Evolutionary conservation across 2,797 vertebrate species (phyloP), one percentile per base, ranked within the genome.

Genomic region (Mormyrops attenuatus): DNA sequence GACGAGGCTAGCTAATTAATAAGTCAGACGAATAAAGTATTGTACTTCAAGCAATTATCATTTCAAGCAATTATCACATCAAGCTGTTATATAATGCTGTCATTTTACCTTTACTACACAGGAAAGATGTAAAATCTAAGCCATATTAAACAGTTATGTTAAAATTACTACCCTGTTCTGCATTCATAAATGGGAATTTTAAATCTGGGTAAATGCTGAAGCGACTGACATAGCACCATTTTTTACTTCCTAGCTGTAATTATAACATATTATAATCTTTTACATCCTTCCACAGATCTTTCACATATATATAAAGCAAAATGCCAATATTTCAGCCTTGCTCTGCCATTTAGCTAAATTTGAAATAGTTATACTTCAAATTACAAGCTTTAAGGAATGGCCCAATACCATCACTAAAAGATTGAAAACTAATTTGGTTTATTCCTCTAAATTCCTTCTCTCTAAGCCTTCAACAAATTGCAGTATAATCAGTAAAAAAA

Each of bases 51-150:
- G 38, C 57, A 44, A 53, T 85, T 57, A 85, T 69, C 1, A 69
- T 8, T 44, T 84, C 80, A 53, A 47, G 22, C 60, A 44, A 55
- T 85, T 49, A 52, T 77, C 9, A 77, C 63, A 34, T 69, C 63
- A 73, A 73, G 82, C 26, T 50, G 38, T 88, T 88, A 85, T 57
- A 38, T 34, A 87, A 89, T 89, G 63, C 85, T 86, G 66, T 87
- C 30, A 66, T 38, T 60, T 44, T 20, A 49, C 57, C 55, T 85
- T 15, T 22, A 47, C 41, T 82, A 82, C 41, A 82, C 53, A 44
- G 26, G 73, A 84, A 41, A 34, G 1, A 22, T 38, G 30, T 63
- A 38, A 73, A 66, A 55, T 63, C 50, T 88, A 60, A 90, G 88
- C 30, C 82, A 22, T 7, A 85, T 52, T 85, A 85, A 85, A 66